These are phyloP conservation scores for Melanotaenia boesemani DNA, from an alignment of 2,797 vertebrate species.

Conservation along the genomic window DNA sequence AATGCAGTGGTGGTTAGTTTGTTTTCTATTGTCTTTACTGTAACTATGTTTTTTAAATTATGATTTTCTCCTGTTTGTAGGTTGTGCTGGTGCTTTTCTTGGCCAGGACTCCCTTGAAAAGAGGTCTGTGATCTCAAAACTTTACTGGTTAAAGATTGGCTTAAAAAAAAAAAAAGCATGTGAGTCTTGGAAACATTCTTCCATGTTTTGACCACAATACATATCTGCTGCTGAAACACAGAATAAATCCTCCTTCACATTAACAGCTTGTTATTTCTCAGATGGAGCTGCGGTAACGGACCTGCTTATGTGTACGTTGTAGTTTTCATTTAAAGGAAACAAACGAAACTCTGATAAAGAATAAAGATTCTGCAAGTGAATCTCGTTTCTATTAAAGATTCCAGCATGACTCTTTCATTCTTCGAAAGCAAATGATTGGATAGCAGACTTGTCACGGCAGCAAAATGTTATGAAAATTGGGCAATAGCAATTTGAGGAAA, in stretches of 20 bases:
- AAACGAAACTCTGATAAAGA: too few relatives aligned
- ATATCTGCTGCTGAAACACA: not conserved
- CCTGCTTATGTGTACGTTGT: not conserved
- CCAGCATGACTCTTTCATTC: too few relatives aligned
- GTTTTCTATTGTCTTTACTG: too few relatives aligned
- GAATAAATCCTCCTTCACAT: not conserved
- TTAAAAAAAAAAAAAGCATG: not conserved
- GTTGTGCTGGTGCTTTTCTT: too few relatives aligned
- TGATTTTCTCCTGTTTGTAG: too few relatives aligned
- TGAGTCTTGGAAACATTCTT: not conserved
- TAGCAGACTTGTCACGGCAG: not conserved
- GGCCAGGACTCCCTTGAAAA: too few relatives aligned
- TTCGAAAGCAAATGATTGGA: not conserved
- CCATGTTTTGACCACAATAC: not conserved
- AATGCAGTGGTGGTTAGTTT: not conserved
- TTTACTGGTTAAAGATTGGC: too few relatives aligned
- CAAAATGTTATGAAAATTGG: not conserved
- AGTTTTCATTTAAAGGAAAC: not conserved
- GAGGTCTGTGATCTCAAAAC: too few relatives aligned
- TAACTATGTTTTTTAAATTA: too few relatives aligned
- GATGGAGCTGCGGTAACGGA: too few relatives aligned
- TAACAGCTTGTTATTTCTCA: not conserved
- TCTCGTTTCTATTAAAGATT: not conserved
- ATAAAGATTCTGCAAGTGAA: not conserved
- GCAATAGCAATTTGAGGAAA: slow-evolving; percentile 5